phyloP scores from a whole-genome alignment of 1,140 invertebrate genomes.

The Lepidurus packardi region DNA sequence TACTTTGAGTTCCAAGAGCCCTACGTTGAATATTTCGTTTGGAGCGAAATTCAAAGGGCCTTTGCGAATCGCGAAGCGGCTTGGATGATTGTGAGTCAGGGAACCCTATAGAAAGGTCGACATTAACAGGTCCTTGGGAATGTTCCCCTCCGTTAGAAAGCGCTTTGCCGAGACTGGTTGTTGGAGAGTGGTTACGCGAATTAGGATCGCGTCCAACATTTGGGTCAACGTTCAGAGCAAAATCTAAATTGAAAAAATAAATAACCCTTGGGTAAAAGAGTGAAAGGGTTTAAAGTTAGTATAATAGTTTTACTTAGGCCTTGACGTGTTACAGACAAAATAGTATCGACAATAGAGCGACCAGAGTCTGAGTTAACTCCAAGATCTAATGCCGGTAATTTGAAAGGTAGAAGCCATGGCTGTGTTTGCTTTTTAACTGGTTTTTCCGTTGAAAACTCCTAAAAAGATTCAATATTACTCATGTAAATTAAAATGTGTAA shows the following conservation, averaged over 20 bases:
- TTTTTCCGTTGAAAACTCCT: neutral
- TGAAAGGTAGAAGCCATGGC: neutral
- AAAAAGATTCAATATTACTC: neutral
- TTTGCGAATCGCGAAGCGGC: neutral
- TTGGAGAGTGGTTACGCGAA: neutral
- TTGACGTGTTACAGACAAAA: neutral
- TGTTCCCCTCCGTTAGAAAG: neutral
- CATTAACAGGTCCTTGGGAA: neutral
- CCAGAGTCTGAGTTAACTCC: neutral
- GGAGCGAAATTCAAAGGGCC: neutral
- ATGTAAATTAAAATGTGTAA: neutral
- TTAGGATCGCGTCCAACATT: neutral
- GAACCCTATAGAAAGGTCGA: neutral
- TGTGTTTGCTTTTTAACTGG: neutral
- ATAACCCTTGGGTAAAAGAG: neutral
- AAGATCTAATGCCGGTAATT: neutral
- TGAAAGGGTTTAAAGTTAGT: too few species aligned
- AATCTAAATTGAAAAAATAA: neutral
- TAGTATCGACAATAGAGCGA: neutral
- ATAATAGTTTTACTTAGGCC: neutral
- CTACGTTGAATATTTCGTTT: neutral
- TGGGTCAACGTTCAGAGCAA: slow-evolving; percentile 10
- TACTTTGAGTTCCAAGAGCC: neutral
- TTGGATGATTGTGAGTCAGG: neutral
- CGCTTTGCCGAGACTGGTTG: neutral